Evolutionary conservation across 2,888 invertebrate species (phyloP).

Genomic region (Agrenia bidenticulata): DNA sequence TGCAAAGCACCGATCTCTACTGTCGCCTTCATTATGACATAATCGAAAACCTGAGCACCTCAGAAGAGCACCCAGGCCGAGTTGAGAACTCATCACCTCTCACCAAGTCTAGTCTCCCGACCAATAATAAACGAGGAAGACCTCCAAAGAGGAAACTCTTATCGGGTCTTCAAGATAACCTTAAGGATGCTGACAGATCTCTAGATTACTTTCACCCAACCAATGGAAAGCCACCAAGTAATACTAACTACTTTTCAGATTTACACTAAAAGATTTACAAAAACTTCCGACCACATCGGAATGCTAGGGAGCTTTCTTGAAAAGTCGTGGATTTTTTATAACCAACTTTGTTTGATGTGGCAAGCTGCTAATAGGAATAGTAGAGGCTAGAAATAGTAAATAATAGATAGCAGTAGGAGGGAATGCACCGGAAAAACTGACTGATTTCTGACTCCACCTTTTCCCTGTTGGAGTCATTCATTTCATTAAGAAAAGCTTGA

Average conservation of each 20-base stretch:
- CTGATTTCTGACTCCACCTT: slow-evolving; percentile 35
- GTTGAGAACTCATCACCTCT: neutral
- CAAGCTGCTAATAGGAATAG: too few relatives aligned
- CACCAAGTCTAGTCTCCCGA: neutral
- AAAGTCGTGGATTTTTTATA: too few relatives aligned
- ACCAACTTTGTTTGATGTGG: too few relatives aligned
- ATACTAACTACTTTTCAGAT: neutral
- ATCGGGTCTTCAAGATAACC: slow-evolving; percentile 8
- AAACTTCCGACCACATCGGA: too few relatives aligned
- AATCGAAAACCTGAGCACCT: slow-evolving; percentile 53
- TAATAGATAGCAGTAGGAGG: neutral
- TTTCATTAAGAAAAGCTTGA: too few relatives aligned
- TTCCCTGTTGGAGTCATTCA: slow-evolving; percentile 29
- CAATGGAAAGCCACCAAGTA: slow-evolving; percentile 12
- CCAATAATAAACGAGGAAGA: slow-evolving; percentile 1
- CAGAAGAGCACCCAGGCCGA: slow-evolving; percentile 51
- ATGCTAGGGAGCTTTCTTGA: too few relatives aligned
- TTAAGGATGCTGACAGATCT: slow-evolving; percentile 9
- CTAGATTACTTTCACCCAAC: slow-evolving; percentile 14
- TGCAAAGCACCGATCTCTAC: slow-evolving; percentile 82
- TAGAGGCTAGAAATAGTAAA: too few relatives aligned
- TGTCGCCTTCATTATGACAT: slow-evolving; percentile 75
- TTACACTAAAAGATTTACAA: too few relatives aligned
- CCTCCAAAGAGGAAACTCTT: slow-evolving; percentile 11
- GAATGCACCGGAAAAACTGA: slow-evolving; percentile 32